phyloP scores from a whole-genome alignment of 2,113 vertebrate genomes.

The Fulmarus glacialis region DNA sequence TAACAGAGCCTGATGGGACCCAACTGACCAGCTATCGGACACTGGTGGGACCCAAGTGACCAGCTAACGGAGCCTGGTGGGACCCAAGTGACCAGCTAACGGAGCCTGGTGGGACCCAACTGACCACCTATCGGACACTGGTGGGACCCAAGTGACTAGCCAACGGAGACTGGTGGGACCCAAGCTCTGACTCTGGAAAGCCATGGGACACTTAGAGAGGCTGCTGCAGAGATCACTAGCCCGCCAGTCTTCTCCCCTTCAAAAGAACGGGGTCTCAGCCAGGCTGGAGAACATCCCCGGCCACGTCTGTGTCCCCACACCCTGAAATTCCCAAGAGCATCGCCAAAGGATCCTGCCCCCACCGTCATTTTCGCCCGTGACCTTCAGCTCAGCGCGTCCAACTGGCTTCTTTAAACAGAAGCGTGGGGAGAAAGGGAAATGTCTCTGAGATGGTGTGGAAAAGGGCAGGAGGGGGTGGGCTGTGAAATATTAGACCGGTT shows the following conservation, averaged over 20 bases:
- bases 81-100: neutral
- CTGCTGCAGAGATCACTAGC: neutral
- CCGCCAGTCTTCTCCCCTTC: neutral
- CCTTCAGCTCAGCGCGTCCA: conserved; percentile 36
- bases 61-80: neutral
- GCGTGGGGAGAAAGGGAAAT: conserved; percentile 70
- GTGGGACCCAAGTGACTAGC: neutral
- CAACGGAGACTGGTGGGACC: fast-evolving
- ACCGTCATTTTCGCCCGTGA: neutral
- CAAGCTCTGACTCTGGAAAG: neutral
- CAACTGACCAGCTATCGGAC: fast-evolving
- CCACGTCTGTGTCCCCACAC: fast-evolving
- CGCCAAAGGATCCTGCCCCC: neutral
- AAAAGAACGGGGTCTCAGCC: neutral
- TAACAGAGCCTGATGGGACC: fast-evolving
- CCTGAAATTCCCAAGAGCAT: neutral
- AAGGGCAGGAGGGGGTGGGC: conserved; percentile 71
- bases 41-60: neutral
- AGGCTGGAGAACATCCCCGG: neutral
- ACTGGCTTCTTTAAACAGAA: conserved; percentile 12
- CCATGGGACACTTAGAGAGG: neutral
- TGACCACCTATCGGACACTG: too few relatives aligned
- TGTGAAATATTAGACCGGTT: conserved; percentile 25
- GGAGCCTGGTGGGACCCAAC: neutral
- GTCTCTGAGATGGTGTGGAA: conserved; percentile 57